phyloP scores from a whole-genome alignment of 2,113 vertebrate species.

The Apeltes quadracus region DNA sequence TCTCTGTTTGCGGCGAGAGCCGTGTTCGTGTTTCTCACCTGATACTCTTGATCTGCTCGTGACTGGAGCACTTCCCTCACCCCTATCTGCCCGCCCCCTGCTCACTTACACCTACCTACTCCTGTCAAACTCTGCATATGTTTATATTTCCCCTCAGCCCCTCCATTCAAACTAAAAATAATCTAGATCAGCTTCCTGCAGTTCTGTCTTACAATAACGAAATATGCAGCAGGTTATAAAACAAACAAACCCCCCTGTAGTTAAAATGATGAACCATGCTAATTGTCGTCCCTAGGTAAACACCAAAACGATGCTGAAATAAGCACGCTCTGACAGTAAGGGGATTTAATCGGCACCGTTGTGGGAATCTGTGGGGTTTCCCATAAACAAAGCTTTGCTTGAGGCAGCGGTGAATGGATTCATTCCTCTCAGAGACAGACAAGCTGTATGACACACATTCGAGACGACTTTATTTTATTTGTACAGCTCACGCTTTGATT shows the following conservation, averaged over 20 bases:
- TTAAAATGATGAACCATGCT: slow-evolving; percentile 47
- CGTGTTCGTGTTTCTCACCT: slow-evolving; percentile 64
- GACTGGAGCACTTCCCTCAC: slow-evolving; percentile 31
- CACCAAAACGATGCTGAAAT: slow-evolving; percentile 39
- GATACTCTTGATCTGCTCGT: slow-evolving; percentile 67
- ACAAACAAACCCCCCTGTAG: slow-evolving; percentile 31
- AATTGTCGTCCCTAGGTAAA: slow-evolving; percentile 52
- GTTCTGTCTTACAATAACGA: slow-evolving; percentile 22
- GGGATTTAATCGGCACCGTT: slow-evolving; percentile 29
- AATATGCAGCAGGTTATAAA: slow-evolving; percentile 7
- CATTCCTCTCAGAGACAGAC: slow-evolving; percentile 29
- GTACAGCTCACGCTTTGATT: slow-evolving; percentile 42
- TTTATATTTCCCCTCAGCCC: slow-evolving; percentile 25
- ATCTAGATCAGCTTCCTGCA: slow-evolving; percentile 4
- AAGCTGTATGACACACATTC: slow-evolving; percentile 12
- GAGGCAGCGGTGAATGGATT: slow-evolving; percentile 16
- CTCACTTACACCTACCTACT: slow-evolving; percentile 34
- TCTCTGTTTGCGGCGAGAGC: slow-evolving; percentile 59
- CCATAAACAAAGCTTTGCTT: slow-evolving; percentile 27
- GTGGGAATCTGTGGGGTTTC: slow-evolving; percentile 25
- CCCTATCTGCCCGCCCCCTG: slow-evolving; percentile 41
- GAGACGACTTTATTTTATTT: slow-evolving; percentile 1
- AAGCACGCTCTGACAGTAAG: slow-evolving; percentile 38
- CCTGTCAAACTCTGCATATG: slow-evolving; percentile 42
- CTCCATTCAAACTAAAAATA: slow-evolving; percentile 19